Evolutionary conservation across 2,797 vertebrate species (phyloP), one percentile per base, ranked within the genome.

Genomic region (Urosaurus nigricauda): DNA sequence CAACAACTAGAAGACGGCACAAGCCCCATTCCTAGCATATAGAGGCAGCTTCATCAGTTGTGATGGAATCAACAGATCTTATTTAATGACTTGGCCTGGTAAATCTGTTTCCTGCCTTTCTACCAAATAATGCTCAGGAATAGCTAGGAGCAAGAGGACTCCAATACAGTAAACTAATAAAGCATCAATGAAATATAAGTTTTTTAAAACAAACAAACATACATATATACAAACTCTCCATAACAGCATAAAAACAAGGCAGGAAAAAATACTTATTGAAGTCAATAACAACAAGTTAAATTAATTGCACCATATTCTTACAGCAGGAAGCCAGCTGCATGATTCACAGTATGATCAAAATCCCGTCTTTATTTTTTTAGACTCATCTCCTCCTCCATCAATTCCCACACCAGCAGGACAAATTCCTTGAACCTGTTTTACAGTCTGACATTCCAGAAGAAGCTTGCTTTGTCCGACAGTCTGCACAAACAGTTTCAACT

Each of bases 401-500:
- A 1, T 80, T 71, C 70, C 79, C 19, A 73, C 68, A 74, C 80
- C 37, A 2, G 14, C 29, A 73, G 58, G 84, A 65, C 26, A 79
- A 75, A 53, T 47, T 43, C 26, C 14, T 1, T 3, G 26, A 58
- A 65, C 19, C 24, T 53, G 40, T 82, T 87, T 83, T 12, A 87
- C 84, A 90, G 29, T 29, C 83, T 70, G 80, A 85, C 63, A 88
- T 73, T 83, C 60, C 86, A 32, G 83, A 87, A 79, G 91, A 47
- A 29, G 60, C n/a, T 35, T 53, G 74, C 73, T 58, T 13, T 88
- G 83, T 47, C 87, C 90, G 88, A 82, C 86, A 90, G 94, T 86
- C 40, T 84, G 93, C 9, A 65, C 12, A 2, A 40, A 53, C 84
- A 2, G 75, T 0, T 1, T 43, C 77, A 70, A 51, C 43, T 86